These are phyloP conservation scores for Mylabris phalerata DNA, from an alignment of 1,140 invertebrate species.

Conservation along the genomic window DNA sequence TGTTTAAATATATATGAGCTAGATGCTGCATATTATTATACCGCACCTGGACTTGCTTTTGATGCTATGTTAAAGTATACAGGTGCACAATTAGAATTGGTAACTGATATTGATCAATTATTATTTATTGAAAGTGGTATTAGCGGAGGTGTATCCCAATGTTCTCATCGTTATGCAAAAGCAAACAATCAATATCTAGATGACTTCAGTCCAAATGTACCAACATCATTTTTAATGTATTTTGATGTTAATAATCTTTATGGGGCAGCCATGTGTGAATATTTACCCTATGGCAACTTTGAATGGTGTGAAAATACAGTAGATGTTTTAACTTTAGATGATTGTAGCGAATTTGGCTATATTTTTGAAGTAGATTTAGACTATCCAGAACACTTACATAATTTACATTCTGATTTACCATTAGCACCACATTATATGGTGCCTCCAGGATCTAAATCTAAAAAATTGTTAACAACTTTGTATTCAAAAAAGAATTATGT, in stretches of 20 bases:
- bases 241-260: constrained; percentile 51
- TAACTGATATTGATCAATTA: constrained; percentile 38
- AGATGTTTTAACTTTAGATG: constrained; percentile 28
- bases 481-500: constrained; percentile 37
- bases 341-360: constrained; percentile 42
- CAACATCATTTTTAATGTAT: constrained; percentile 34
- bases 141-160: constrained; percentile 22
- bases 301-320: constrained; percentile 32
- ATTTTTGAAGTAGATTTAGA: constrained; percentile 46
- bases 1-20: no score
- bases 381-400: constrained; percentile 35
- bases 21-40: no score
- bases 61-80: no score
- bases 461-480: constrained; percentile 42
- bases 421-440: constrained; percentile 35
- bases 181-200: constrained; percentile 20
- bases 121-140: constrained; percentile 32
- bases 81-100: no score
- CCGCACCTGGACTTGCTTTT: no score
- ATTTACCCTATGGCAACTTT: constrained; percentile 42
- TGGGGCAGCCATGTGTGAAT: constrained; percentile 44
- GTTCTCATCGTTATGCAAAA: constrained; percentile 17
- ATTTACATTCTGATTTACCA: constrained; percentile 14
- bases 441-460: constrained; percentile 10
- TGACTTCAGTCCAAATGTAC: constrained; percentile 11